Conservation (phyloP, 2,888 invertebrate genomes). For the Drosophila imparisetae region DNA sequence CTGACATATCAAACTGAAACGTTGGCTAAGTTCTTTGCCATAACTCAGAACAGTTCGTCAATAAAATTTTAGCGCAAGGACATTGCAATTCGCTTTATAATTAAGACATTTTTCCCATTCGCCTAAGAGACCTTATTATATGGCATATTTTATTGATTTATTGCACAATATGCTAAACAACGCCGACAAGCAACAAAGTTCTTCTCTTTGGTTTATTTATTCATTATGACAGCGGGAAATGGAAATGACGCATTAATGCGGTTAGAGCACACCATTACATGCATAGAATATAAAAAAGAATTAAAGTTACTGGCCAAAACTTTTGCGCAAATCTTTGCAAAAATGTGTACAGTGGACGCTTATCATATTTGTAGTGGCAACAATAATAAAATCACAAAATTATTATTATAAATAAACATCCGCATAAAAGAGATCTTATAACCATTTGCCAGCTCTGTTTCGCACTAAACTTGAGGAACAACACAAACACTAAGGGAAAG, state of each 20-base stretch:
- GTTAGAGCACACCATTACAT: conserved; percentile 12
- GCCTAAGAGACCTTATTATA: background rate
- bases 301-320: conserved; percentile 60
- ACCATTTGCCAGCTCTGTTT: conserved; percentile 60
- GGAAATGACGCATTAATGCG: conserved; percentile 64
- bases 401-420: conserved; percentile 72
- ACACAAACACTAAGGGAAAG: conserved; percentile 8
- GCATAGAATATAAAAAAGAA: conserved; percentile 29
- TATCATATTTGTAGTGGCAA: conserved; percentile 35
- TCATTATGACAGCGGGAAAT: conserved; percentile 64
- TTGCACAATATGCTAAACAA: conserved; percentile 41
- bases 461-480: conserved; percentile 54
- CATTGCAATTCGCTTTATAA: conserved; percentile 13
- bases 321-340: conserved; percentile 61
- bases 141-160: conserved; percentile 45
- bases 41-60: conserved; percentile 20
- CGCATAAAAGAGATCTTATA: conserved; percentile 62
- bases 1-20: conserved; percentile 5
- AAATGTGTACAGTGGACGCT: conserved; percentile 45
- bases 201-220: conserved; percentile 64
- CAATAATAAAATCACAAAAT: conserved; percentile 71
- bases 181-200: conserved; percentile 33
- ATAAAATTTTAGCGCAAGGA: conserved; percentile 8
- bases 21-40: conserved; percentile 22
- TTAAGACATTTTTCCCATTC: conserved; percentile 3